Percentiles rank a stretch among this genome's conserved stretches.
Conservation (phyloP, 2,797 vertebrate genomes). For the Vultur gryphus region DNA sequence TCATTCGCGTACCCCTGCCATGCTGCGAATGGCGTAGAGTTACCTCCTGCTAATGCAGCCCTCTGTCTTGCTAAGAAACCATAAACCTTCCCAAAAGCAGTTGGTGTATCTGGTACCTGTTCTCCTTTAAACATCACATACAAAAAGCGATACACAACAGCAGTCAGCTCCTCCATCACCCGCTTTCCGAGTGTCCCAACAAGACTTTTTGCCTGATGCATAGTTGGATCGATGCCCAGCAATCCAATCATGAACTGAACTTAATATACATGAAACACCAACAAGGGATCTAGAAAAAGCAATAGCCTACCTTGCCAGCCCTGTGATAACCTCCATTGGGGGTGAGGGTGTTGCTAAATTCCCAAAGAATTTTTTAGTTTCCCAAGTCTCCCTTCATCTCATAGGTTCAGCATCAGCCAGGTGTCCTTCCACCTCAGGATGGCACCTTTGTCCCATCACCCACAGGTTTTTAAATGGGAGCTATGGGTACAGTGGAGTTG, state of each 20-base stretch:
- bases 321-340: rapidly evolving
- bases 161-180: rapidly evolving
- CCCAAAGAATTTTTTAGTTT: neutral
- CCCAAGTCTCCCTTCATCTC: neutral
- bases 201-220: neutral
- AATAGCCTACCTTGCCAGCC: neutral
- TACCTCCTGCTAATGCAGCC: neutral
- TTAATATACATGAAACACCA: neutral
- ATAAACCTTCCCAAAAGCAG: neutral
- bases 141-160: rapidly evolving
- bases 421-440: neutral
- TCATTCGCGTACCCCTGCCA: rapidly evolving
- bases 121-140: neutral
- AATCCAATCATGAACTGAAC: neutral
- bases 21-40: rapidly evolving
- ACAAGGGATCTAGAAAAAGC: neutral
- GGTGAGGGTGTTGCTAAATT: neutral
- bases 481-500: rapidly evolving
- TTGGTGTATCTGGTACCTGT: too few species aligned
- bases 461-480: neutral
- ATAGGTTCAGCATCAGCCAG: neutral
- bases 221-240: neutral
- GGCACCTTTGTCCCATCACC: neutral
- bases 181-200: rapidly evolving
- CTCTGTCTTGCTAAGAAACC: neutral